phyloP scores from a whole-genome alignment of 2,888 invertebrate species.

The Ferrisia virgata region DNA sequence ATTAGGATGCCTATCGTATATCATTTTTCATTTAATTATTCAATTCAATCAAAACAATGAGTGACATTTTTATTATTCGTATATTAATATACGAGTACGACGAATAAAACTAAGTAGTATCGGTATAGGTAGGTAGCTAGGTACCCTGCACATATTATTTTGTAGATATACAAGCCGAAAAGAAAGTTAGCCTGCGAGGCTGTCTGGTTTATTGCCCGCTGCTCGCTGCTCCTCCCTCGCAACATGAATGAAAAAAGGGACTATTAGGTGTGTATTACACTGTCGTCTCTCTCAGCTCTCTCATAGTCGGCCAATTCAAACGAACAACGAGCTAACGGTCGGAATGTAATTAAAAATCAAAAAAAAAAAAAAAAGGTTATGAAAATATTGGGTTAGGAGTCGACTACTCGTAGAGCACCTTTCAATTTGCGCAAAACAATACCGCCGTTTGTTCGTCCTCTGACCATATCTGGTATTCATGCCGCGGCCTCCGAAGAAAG shows the following conservation, averaged over 20 bases:
- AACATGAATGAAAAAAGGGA: constrained; percentile 2
- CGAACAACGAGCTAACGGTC: background rate
- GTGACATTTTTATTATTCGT: background rate
- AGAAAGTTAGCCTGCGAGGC: constrained; percentile 27
- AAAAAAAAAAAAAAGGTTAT: constrained; percentile 12
- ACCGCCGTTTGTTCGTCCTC: background rate
- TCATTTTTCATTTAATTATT: constrained; percentile 15
- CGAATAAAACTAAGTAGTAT: too few species aligned
- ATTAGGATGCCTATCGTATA: background rate
- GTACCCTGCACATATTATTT: too few species aligned
- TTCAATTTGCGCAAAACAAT: constrained; percentile 19
- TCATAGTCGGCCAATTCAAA: constrained; percentile 11
- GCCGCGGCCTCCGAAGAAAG: background rate
- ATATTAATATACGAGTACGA: too few species aligned
- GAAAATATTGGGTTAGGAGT: constrained; percentile 9
- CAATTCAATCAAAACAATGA: constrained; percentile 13
- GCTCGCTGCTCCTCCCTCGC: background rate
- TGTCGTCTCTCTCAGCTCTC: background rate
- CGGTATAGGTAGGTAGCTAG: too few species aligned
- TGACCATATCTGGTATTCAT: background rate
- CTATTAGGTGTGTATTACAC: background rate
- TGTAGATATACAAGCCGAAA: background rate
- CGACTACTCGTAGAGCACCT: background rate
- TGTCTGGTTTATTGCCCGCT: background rate
- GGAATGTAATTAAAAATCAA: constrained; percentile 18